Evolutionary conservation across 2,113 vertebrate genomes (phyloP).

Genomic region (Tiliqua scincoides): DNA sequence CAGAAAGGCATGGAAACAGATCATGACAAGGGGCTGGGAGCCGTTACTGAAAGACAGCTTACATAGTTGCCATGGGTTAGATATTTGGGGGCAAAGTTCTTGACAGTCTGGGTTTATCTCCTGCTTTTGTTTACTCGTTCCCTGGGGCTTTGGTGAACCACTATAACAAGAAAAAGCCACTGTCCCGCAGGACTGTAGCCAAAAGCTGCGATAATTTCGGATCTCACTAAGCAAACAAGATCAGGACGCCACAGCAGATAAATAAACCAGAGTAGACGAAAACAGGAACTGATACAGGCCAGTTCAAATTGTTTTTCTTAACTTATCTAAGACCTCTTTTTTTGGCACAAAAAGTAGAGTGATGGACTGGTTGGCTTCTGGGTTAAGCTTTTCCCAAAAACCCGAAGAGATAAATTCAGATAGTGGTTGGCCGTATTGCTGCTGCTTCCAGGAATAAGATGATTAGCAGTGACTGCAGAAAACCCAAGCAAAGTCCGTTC

Average conservation of each 20-base stretch:
- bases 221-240: constrained; percentile 27
- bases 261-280: constrained; percentile 20
- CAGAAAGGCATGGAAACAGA: neutral
- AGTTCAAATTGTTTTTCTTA: neutral
- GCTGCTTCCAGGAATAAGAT: constrained; percentile 2
- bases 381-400: constrained; percentile 7
- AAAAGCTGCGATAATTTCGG: neutral
- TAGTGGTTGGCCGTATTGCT: neutral
- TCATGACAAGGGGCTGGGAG: neutral
- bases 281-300: neutral
- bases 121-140: neutral
- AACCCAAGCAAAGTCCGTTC: neutral
- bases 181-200: neutral
- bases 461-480: neutral
- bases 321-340: neutral
- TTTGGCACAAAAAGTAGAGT: neutral
- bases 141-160: neutral
- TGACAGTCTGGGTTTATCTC: neutral
- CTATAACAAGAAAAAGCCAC: neutral
- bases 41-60: neutral
- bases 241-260: neutral
- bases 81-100: neutral
- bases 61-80: neutral
- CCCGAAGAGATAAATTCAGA: neutral
- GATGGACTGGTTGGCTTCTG: neutral